Evolutionary conservation across 2,888 invertebrate species (phyloP).

Genomic region (Phortica okadai): DNA sequence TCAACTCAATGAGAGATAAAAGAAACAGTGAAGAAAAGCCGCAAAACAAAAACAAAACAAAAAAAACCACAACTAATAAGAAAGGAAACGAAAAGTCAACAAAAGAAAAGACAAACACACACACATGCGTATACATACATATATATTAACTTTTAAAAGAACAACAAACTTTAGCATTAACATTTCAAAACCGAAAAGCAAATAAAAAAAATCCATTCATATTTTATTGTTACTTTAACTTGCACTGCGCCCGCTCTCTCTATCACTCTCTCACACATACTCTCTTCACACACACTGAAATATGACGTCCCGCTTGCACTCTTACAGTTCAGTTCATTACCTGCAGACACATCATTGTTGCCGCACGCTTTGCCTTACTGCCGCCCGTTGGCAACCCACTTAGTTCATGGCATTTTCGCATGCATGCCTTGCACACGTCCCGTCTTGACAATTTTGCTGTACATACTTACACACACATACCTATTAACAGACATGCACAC

Average conservation of each 20-base stretch:
- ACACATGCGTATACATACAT: not conserved
- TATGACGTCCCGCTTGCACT: not conserved
- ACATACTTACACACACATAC: no score
- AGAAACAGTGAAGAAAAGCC: not conserved
- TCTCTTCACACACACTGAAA: not conserved
- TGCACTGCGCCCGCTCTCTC: not conserved
- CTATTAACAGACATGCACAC: not conserved
- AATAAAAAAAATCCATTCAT: not conserved
- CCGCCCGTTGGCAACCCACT: no score
- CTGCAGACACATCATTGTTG: not conserved
- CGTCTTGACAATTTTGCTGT: no score
- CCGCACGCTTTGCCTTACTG: no score
- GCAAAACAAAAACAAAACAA: constrained; percentile 17
- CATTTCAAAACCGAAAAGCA: not conserved
- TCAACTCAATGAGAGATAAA: not conserved
- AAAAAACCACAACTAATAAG: not conserved
- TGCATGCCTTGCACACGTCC: no score
- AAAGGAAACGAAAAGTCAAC: not conserved
- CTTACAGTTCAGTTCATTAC: not conserved
- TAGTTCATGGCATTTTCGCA: no score
- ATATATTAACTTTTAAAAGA: not conserved
- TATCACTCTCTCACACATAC: not conserved
- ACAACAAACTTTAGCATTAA: not conserved
- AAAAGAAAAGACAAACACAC: not conserved
- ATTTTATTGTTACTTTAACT: not conserved